phyloP scores from a whole-genome alignment of 2,113 vertebrate species.

The Megatriorchis doriae region DNA sequence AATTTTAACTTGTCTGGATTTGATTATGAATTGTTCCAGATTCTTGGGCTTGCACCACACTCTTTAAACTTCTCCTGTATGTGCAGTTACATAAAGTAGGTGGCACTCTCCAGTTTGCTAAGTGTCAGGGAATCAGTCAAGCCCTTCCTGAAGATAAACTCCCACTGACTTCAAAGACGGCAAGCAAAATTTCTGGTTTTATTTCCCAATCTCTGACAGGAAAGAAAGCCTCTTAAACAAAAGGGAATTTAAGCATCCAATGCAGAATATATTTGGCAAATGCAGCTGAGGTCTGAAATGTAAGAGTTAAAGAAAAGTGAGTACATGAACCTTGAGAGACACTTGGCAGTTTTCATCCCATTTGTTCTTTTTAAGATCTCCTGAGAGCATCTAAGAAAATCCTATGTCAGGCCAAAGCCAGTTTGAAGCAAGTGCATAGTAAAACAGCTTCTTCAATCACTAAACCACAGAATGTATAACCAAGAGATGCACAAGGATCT shows the following conservation, averaged over 20 bases:
- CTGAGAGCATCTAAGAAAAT: constrained; percentile 10
- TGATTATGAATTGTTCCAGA: background rate
- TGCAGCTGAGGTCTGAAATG: background rate
- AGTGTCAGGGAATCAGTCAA: background rate
- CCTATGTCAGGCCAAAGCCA: background rate
- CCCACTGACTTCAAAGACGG: background rate
- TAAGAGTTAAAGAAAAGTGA: background rate
- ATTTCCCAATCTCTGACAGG: background rate
- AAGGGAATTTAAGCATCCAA: background rate
- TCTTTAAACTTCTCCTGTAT: background rate
- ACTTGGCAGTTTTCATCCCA: background rate
- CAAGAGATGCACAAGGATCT: background rate
- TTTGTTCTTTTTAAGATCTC: constrained; percentile 21
- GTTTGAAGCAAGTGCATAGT: background rate
- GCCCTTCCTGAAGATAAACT: background rate
- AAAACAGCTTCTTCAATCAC: background rate
- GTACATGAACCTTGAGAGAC: background rate
- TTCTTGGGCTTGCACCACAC: background rate
- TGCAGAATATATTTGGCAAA: background rate
- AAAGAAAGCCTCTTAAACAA: background rate
- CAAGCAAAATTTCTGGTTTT: background rate
- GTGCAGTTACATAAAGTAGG: background rate
- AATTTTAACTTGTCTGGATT: background rate
- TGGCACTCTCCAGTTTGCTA: background rate
- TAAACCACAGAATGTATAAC: background rate